phyloP scores from a whole-genome alignment of 2,888 invertebrate genomes.

The Allolobophora icterica region DNA sequence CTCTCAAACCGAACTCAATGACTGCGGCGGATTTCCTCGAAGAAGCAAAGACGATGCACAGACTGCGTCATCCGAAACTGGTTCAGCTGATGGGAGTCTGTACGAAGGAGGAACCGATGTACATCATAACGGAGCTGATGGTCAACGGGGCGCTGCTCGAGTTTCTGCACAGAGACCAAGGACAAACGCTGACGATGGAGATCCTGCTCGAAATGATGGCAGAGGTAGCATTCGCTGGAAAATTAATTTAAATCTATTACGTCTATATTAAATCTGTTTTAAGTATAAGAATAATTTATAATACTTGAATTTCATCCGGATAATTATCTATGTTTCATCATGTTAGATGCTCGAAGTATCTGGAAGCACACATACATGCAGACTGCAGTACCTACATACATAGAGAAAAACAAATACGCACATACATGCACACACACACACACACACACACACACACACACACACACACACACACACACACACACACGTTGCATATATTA shows the following conservation, averaged over 20 bases:
- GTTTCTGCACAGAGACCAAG: slow-evolving; percentile 84
- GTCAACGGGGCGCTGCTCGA: slow-evolving; percentile 91
- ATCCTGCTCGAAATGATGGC: slow-evolving; percentile 89
- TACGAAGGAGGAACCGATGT: slow-evolving; percentile 83
- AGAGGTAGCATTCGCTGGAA: slow-evolving; percentile 70
- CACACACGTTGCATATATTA: too few species aligned
- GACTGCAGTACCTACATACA: too few species aligned
- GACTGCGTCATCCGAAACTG: slow-evolving; percentile 71
- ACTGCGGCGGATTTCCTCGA: slow-evolving; percentile 93
- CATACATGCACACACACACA: too few species aligned
- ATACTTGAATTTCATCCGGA: neutral
- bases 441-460: too few species aligned
- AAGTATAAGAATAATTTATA: neutral
- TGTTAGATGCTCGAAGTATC: too few species aligned
- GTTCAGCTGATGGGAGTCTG: slow-evolving; percentile 94
- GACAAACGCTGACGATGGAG: slow-evolving; percentile 80
- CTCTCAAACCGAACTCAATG: slow-evolving; percentile 89
- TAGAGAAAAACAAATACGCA: too few species aligned
- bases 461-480: too few species aligned
- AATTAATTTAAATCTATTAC: slow-evolving; percentile 32
- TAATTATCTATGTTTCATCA: neutral
- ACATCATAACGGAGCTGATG: slow-evolving; percentile 93
- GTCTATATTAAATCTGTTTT: neutral
- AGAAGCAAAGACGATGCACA: slow-evolving; percentile 71
- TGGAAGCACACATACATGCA: too few species aligned